Conservation (phyloP, 2,113 vertebrate genomes). For the Gavia stellata region DNA sequence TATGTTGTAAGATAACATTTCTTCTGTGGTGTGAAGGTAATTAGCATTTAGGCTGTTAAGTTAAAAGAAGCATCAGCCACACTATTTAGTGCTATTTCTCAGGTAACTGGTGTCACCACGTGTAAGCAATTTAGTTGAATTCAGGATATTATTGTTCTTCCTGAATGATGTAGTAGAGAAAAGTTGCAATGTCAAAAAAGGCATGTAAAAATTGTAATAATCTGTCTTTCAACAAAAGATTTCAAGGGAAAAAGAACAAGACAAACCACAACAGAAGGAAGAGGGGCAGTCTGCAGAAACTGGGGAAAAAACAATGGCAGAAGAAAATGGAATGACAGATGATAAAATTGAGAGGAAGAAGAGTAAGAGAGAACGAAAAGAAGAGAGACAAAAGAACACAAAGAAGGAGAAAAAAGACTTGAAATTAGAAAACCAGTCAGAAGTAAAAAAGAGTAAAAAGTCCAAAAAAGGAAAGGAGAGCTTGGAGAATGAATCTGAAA, state of each 20-base stretch:
- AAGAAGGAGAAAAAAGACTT: slow-evolving; percentile 74
- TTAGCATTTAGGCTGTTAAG: not conserved
- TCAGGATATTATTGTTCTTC: not conserved
- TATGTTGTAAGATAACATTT: not conserved
- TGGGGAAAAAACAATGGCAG: not conserved
- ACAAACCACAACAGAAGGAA: not conserved
- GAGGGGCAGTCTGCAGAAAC: not conserved
- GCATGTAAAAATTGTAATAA: not conserved
- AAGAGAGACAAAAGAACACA: slow-evolving; percentile 79
- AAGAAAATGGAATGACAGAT: not conserved
- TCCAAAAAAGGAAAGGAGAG: slow-evolving; percentile 16
- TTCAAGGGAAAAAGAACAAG: slow-evolving; percentile 4
- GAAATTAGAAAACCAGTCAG: slow-evolving; percentile 35
- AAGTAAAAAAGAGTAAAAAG: slow-evolving; percentile 66
- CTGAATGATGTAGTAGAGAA: not conserved
- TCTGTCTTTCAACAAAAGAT: slow-evolving; percentile 37
- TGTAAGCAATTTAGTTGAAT: not conserved
- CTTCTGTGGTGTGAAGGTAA: not conserved
- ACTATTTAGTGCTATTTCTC: not conserved
- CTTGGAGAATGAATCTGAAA: not conserved
- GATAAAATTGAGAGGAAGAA: slow-evolving; percentile 70
- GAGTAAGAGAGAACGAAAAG: slow-evolving; percentile 83
- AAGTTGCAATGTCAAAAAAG: not conserved
- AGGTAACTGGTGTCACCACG: not conserved
- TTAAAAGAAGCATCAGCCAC: not conserved